Base-by-base conservation (phyloP, 2,888 invertebrate genomes). In the Andrena hattorfiana region DNA sequence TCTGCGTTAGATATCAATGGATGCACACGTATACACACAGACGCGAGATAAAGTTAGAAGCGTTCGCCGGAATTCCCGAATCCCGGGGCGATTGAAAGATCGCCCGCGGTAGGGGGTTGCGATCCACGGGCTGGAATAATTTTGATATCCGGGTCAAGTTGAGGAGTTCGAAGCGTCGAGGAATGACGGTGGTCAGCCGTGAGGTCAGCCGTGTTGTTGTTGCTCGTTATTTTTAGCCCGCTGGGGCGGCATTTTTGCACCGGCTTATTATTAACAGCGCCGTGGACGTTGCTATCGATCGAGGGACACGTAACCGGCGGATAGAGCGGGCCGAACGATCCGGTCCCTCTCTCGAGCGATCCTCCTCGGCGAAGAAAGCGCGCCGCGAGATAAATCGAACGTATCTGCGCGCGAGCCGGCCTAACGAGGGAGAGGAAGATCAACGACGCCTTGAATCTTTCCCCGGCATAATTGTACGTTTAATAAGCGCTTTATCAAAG, bases 401-500 rank as follows among this genome's bases (percentile, higher is more conserved):
- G 42, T 13, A 42, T 4, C 13, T 10, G 2, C 10, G 3, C n/a
- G 69, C 16, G 26, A 16, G 10, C 6, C 26, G 59, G 35, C 23
- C 20, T 23, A 20, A 23, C 35, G 13, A 69, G 28, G 35, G 56
- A 59, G 60, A 64, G 63, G 62, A 72, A 76, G 71, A 74, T 56
- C 74, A 69, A 68, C 84, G 76, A 79, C 86, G 84, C 81, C 79
- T 89, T 84, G 85, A 84, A 89, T 90, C 86, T 89, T 90, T 87
- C 85, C 87, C 87, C 86, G 86, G 85, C 88, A 90, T 91, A 92
- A 92, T 92, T 92, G 92, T 91, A 91, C 91, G 90, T 89, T 91
- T 92, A 92, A 93, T 92, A 92, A 90, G 90, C 89, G 90, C 90
- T 89, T 93, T 92, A 93, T 93, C 93, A 90, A 88, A 89, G 84